A percentile compares a stretch with the other conserved stretches of the same genome.
phyloP scores from a whole-genome alignment of 2,888 invertebrate species.

The Mantis religiosa region DNA sequence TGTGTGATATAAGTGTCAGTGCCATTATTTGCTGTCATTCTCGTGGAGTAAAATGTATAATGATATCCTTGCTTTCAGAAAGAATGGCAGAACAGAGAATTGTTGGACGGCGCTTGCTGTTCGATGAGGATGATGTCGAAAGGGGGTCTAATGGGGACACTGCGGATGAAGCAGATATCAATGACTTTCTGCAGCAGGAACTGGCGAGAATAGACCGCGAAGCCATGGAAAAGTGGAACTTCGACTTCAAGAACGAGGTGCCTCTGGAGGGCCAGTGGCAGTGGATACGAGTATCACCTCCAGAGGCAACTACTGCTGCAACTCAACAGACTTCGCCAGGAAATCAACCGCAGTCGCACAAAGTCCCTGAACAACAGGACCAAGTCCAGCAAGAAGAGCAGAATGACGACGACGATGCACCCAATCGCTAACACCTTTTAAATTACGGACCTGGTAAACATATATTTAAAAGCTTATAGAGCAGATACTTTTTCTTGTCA shows the following conservation, averaged over 20 bases:
- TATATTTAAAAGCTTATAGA: not conserved
- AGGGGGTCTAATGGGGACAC: not conserved
- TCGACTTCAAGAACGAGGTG: slow-evolving; percentile 52
- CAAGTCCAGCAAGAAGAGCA: not conserved
- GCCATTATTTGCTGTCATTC: too few species aligned
- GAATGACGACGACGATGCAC: not conserved
- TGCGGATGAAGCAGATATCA: slow-evolving; percentile 35
- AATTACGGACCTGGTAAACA: not conserved
- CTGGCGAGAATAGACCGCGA: slow-evolving; percentile 35
- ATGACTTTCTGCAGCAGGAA: slow-evolving; percentile 37
- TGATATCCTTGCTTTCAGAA: not conserved
- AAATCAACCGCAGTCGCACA: not conserved
- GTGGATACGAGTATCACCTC: slow-evolving; percentile 44
- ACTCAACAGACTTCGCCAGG: not conserved
- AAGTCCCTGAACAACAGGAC: not conserved
- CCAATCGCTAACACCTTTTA: not conserved
- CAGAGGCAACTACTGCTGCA: not conserved
- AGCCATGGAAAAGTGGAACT: slow-evolving; percentile 51
- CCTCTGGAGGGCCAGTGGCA: slow-evolving; percentile 48
- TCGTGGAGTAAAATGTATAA: too few species aligned
- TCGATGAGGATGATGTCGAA: slow-evolving; percentile 39
- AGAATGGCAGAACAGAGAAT: not conserved
- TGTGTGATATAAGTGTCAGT: too few species aligned
- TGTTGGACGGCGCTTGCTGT: slow-evolving; percentile 43
- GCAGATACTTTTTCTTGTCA: not conserved